phyloP scores from a whole-genome alignment of 1,140 invertebrate genomes.

The Lycorma delicatula region DNA sequence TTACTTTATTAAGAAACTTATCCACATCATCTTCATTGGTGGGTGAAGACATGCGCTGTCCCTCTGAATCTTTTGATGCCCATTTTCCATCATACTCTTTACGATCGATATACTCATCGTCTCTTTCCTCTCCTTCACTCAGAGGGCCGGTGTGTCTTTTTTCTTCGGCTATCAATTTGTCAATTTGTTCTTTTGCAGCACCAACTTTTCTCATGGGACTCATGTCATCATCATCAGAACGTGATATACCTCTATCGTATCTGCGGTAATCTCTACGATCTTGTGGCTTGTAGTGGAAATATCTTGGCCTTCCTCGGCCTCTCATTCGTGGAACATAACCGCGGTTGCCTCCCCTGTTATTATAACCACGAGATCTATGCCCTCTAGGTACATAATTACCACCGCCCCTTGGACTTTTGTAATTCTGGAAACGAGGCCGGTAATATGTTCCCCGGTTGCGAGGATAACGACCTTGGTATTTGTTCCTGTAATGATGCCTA shows the following conservation, averaged over 20 bases:
- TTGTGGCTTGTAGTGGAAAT: slow-evolving; percentile 30
- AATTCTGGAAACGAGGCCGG: slow-evolving; percentile 58
- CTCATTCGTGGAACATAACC: slow-evolving; percentile 32
- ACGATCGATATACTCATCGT: slow-evolving; percentile 42
- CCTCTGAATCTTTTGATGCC: slow-evolving; percentile 7
- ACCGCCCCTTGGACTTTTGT: slow-evolving; percentile 38
- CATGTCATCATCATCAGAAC: slow-evolving; percentile 42
- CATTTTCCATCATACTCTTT: slow-evolving; percentile 24
- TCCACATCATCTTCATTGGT: too few relatives aligned
- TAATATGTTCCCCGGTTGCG: slow-evolving; percentile 64
- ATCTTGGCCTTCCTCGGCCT: slow-evolving; percentile 42
- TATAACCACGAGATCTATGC: slow-evolving; percentile 18
- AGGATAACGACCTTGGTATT: slow-evolving; percentile 43
- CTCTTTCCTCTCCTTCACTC: slow-evolving; percentile 61
- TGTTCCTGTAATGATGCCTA: slow-evolving; percentile 41
- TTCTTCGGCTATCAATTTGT: slow-evolving; percentile 45
- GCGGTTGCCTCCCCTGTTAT: slow-evolving; percentile 28
- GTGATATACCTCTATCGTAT: slow-evolving; percentile 37
- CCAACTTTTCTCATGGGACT: slow-evolving; percentile 47
- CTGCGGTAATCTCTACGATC: slow-evolving; percentile 27
- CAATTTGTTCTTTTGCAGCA: slow-evolving; percentile 50
- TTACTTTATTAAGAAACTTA: too few relatives aligned
- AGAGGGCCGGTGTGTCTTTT: slow-evolving; percentile 51
- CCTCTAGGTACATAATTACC: slow-evolving; percentile 35
- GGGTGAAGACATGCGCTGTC: not conserved